Evolutionary conservation across 2,888 invertebrate genomes (phyloP).

Genomic region (Mimachlamys varia): DNA sequence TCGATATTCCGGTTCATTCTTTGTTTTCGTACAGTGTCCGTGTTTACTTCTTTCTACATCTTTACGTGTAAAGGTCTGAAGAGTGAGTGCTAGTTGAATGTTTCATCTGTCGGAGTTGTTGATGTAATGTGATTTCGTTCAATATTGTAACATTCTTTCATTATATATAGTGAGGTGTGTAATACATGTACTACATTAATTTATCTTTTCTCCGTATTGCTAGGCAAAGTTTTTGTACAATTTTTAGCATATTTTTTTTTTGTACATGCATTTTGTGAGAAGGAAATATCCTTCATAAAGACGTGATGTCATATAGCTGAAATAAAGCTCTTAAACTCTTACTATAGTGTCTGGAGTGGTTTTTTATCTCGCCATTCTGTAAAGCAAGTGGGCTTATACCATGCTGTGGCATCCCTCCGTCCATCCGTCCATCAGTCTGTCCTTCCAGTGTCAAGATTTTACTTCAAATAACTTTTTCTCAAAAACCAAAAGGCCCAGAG

Average conservation of each 20-base stretch:
- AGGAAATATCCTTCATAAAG: conserved; percentile 2
- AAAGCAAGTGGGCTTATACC: no score
- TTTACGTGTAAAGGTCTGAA: background rate
- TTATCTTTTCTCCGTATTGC: background rate
- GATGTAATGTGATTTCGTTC: background rate
- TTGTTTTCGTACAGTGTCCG: background rate
- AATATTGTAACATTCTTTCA: background rate
- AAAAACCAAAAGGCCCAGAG: no score
- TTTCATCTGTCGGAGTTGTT: background rate
- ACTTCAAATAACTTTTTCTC: no score
- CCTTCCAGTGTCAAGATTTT: no score
- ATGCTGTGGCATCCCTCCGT: no score
- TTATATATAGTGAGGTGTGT: conserved; percentile 26
- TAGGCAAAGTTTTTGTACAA: conserved; percentile 30
- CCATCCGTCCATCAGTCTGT: no score
- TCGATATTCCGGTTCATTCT: background rate
- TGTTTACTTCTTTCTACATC: background rate
- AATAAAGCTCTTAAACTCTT: conserved; percentile 29
- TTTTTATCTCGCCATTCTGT: background rate
- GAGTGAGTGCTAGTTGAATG: background rate
- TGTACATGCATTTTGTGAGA: conserved; percentile 36
- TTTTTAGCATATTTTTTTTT: conserved; percentile 32
- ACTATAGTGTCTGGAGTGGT: background rate
- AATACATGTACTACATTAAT: background rate
- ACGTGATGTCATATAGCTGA: conserved; percentile 25